phyloP scores from a whole-genome alignment of 2,113 vertebrate genomes.

The Aspiorhynchus laticeps region DNA sequence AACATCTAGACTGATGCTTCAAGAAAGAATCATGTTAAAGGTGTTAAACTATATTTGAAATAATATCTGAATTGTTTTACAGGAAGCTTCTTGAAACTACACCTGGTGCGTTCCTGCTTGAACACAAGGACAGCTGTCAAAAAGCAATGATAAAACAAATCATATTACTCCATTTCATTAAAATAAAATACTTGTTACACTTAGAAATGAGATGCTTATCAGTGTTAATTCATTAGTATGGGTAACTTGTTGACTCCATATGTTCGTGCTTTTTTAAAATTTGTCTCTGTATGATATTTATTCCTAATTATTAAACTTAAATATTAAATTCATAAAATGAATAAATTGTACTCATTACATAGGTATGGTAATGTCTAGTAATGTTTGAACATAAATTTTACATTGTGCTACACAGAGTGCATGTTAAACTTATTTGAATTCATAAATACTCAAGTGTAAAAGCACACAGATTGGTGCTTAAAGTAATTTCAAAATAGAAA shows the following conservation, averaged over 20 bases:
- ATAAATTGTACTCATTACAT: not conserved
- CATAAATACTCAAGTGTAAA: not conserved
- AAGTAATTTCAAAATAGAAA: not conserved
- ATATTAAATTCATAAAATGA: not conserved
- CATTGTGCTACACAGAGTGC: not conserved
- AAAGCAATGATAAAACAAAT: not conserved
- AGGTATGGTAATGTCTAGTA: not conserved
- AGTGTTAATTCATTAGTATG: not conserved
- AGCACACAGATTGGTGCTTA: not conserved
- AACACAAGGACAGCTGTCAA: not conserved
- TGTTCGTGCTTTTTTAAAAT: not conserved
- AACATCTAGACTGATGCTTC: not conserved
- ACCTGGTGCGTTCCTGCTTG: not conserved
- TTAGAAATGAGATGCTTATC: not conserved
- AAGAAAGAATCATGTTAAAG: not conserved
- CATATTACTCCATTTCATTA: not conserved
- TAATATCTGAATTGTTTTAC: not conserved
- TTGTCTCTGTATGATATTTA: not conserved
- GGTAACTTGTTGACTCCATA: not conserved
- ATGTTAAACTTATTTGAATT: not conserved
- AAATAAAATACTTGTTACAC: not conserved
- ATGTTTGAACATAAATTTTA: not conserved
- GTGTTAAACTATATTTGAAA: not conserved
- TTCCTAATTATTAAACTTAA: not conserved
- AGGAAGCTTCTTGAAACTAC: slow-evolving; percentile 17